Evolutionary conservation across 2,888 invertebrate genomes (phyloP).

Genomic region (Coleophora flavipennella): DNA sequence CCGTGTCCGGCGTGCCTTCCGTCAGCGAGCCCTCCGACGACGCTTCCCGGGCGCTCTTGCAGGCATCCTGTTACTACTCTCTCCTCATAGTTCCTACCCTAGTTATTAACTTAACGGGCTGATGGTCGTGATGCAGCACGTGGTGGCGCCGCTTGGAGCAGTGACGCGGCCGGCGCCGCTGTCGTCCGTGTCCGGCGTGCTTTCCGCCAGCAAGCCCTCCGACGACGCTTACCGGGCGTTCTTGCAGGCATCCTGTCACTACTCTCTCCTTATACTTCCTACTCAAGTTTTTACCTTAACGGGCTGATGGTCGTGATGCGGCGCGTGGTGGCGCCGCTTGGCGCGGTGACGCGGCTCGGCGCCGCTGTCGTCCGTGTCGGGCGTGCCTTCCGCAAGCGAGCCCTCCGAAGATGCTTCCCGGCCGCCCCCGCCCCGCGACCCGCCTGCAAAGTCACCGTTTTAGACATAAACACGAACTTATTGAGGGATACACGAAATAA

Average conservation of each 20-base stretch:
- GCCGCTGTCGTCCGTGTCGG: slow-evolving; percentile 82
- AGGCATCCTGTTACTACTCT: too few relatives aligned
- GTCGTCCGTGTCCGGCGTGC: slow-evolving; percentile 83
- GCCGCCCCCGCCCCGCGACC: slow-evolving; percentile 32
- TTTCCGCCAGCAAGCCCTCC: slow-evolving; percentile 80
- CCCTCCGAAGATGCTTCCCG: slow-evolving; percentile 78
- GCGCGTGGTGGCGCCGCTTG: slow-evolving; percentile 34
- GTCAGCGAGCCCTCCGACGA: slow-evolving; percentile 81
- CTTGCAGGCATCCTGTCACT: too few relatives aligned
- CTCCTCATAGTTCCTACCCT: too few relatives aligned
- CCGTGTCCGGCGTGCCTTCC: slow-evolving; percentile 82
- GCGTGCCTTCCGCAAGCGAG: slow-evolving; percentile 78
- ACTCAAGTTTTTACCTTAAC: too few relatives aligned
- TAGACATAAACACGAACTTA: too few relatives aligned
- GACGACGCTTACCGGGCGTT: slow-evolving; percentile 72
- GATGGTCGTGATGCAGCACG: too few relatives aligned
- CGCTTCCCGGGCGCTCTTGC: slow-evolving; percentile 61
- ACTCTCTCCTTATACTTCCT: too few relatives aligned
- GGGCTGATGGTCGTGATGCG: not conserved
- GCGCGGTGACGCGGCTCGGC: slow-evolving; percentile 62
- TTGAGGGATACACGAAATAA: too few relatives aligned
- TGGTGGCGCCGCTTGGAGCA: slow-evolving; percentile 48
- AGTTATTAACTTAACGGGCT: too few relatives aligned
- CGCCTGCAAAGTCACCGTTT: slow-evolving; percentile 18
- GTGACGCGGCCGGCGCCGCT: slow-evolving; percentile 66